A percentile compares a stretch with the other conserved stretches of the same genome.
phyloP scores from a whole-genome alignment of 1,140 invertebrate genomes.

The Dendroctonus ponderosae region DNA sequence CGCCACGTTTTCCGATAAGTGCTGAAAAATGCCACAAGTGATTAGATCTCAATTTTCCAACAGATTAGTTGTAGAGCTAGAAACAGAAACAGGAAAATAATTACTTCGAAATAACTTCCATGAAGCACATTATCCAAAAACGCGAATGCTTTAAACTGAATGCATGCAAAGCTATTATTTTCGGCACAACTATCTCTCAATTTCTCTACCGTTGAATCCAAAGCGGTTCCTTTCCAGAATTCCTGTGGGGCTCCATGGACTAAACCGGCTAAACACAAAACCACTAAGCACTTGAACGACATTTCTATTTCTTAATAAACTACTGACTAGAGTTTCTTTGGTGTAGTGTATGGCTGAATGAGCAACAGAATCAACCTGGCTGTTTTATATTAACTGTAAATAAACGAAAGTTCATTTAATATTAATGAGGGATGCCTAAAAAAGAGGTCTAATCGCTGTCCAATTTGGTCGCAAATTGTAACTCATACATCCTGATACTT shows the following conservation, averaged over 20 bases:
- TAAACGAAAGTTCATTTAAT: conserved; percentile 31
- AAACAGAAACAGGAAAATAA: not conserved
- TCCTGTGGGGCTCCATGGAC: conserved; percentile 35
- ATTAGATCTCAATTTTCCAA: not conserved
- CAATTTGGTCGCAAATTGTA: no score
- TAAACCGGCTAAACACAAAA: conserved; percentile 15
- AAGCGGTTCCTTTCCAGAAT: conserved; percentile 66
- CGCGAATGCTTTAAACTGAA: conserved; percentile 78
- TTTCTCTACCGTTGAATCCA: conserved; percentile 71
- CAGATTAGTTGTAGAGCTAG: not conserved
- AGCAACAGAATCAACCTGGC: conserved; percentile 4
- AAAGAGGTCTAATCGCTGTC: no score
- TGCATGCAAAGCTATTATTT: conserved; percentile 74
- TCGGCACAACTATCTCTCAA: conserved; percentile 67
- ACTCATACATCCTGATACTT: no score
- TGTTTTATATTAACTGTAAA: conserved; percentile 35
- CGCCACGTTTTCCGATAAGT: conserved; percentile 70
- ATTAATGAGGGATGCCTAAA: conserved; percentile 16
- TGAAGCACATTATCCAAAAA: conserved; percentile 74
- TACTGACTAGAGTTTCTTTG: conserved; percentile 29
- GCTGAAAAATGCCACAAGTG: conserved; percentile 27
- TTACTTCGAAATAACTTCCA: conserved; percentile 69
- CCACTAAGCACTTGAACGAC: conserved; percentile 11
- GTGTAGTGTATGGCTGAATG: conserved; percentile 16
- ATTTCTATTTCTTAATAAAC: conserved; percentile 1